Evolutionary conservation across 2,113 vertebrate species (phyloP), one percentile per base, ranked within the genome.

Genomic region (Pomatostomus ruficeps): DNA sequence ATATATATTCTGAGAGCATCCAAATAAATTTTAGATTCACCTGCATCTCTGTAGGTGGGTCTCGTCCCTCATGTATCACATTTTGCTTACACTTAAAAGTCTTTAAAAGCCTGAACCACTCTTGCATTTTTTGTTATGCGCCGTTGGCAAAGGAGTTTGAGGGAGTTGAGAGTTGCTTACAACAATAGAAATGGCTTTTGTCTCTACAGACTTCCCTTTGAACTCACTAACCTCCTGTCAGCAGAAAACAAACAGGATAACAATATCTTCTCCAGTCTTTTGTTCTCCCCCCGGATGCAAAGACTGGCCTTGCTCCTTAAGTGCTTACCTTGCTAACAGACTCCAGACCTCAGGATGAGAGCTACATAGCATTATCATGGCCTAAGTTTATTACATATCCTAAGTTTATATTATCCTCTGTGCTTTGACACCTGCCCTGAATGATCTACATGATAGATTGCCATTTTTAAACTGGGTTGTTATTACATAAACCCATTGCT

Each of bases 21-120:
- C n/a, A n/a, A n/a, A n/a, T n/a, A n/a, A n/a, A n/a, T n/a, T n/a
- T n/a, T n/a, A n/a, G n/a, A n/a, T n/a, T n/a, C n/a, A n/a, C n/a
- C n/a, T n/a, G n/a, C n/a, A n/a, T n/a, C n/a, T n/a, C n/a, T n/a
- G n/a, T n/a, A n/a, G n/a, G n/a, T n/a, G n/a, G n/a, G n/a, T n/a
- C n/a, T n/a, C n/a, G n/a, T n/a, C n/a, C n/a, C n/a, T n/a, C n/a
- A n/a, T n/a, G n/a, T n/a, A n/a, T n/a, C n/a, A n/a, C 79, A 83
- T 96, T 97, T 96, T 96, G 62, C 70, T 79, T 93, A 45, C 42
- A n/a, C 58, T 96, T 81, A 61, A 52, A 78, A 49, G 23, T 51
- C 58, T 85, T 89, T 61, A 89, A 96, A 93, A 93, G 74, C 54
- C 85, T 65, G 58, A 85, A 88, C 49, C 66, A 35, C 67, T 80